A percentile compares a stretch with the other conserved stretches of the same genome.
Evolutionary conservation across 1,140 invertebrate genomes (phyloP).

Genomic region (Anoplophora glabripennis): DNA sequence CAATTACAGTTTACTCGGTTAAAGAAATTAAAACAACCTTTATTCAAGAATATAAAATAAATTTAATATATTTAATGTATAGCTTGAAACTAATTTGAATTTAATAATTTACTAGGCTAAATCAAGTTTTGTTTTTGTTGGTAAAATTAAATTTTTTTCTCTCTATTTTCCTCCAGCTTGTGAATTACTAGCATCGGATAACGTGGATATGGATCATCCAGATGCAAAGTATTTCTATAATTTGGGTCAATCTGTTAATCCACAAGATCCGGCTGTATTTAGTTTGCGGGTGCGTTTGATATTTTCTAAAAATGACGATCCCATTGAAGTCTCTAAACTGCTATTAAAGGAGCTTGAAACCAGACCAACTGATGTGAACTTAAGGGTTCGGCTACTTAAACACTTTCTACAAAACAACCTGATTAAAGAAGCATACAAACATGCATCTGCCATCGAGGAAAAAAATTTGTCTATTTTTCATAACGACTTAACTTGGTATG

Average conservation of each 20-base stretch:
- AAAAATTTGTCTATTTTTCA: conserved; percentile 53
- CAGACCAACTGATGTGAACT: conserved; percentile 67
- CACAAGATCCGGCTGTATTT: conserved; percentile 70
- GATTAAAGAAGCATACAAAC: conserved; percentile 72
- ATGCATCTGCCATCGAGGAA: conserved; percentile 68
- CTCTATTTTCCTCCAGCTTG: conserved; percentile 68
- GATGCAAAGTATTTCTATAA: conserved; percentile 77
- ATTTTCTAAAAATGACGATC: conserved; percentile 51
- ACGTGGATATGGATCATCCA: conserved; percentile 57
- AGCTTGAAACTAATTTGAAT: too few species aligned
- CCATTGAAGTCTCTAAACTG: conserved; percentile 58
- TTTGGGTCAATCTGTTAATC: conserved; percentile 67
- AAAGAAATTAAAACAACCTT: too few species aligned
- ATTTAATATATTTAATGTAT: too few species aligned
- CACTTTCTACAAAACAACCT: conserved; percentile 68
- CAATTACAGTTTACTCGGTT: too few species aligned
- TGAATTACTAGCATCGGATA: conserved; percentile 67
- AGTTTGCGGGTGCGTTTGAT: conserved; percentile 69
- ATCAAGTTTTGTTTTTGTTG: too few species aligned
- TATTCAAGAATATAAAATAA: too few species aligned
- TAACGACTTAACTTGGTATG: conserved; percentile 74
- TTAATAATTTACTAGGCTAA: too few species aligned
- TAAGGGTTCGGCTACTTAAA: conserved; percentile 71
- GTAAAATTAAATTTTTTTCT: conserved; percentile 9
- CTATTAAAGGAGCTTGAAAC: conserved; percentile 63